phyloP scores from a whole-genome alignment of 2,888 invertebrate species.

The Aplocera efformata region DNA sequence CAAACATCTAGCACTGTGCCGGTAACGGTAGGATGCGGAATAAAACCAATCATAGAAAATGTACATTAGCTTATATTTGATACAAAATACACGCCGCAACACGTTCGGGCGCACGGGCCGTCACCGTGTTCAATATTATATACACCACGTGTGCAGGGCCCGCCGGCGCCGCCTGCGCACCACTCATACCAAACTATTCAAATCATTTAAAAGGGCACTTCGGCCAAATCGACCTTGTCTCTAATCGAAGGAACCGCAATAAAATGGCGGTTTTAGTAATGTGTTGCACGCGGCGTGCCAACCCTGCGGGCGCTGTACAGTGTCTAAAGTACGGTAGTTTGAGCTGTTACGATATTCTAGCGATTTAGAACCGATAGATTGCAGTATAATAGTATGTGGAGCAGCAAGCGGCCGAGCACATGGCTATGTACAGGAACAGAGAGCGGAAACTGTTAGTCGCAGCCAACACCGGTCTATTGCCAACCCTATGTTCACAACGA shows the following conservation, averaged over 20 bases:
- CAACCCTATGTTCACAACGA: conserved; percentile 18
- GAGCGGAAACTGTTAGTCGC: conserved; percentile 33
- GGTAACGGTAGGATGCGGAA: conserved; percentile 29
- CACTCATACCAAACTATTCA: no score
- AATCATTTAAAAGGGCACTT: conserved; percentile 18
- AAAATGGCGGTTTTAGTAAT: conserved; percentile 3
- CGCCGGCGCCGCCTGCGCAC: no score
- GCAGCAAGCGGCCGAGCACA: conserved; percentile 23
- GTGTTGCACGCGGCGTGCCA: neutral
- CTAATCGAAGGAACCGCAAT: no score
- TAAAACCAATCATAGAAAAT: conserved; percentile 66
- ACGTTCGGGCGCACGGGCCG: conserved; percentile 23
- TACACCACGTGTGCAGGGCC: conserved; percentile 30
- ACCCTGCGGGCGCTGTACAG: conserved; percentile 8
- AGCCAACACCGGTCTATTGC: conserved; percentile 37
- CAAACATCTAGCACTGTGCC: no score
- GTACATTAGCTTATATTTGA: conserved; percentile 76
- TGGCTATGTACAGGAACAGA: conserved; percentile 25
- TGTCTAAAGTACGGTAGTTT: conserved; percentile 14
- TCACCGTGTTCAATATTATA: conserved; percentile 46
- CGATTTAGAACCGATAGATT: conserved; percentile 17
- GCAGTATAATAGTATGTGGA: conserved; percentile 20
- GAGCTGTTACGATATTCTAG: conserved; percentile 21
- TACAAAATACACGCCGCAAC: conserved; percentile 70
- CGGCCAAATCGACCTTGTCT: no score